Evolutionary conservation across 2,888 invertebrate genomes (phyloP), one percentile per base, ranked within the genome.

Genomic region (Tyria jacobaeae): DNA sequence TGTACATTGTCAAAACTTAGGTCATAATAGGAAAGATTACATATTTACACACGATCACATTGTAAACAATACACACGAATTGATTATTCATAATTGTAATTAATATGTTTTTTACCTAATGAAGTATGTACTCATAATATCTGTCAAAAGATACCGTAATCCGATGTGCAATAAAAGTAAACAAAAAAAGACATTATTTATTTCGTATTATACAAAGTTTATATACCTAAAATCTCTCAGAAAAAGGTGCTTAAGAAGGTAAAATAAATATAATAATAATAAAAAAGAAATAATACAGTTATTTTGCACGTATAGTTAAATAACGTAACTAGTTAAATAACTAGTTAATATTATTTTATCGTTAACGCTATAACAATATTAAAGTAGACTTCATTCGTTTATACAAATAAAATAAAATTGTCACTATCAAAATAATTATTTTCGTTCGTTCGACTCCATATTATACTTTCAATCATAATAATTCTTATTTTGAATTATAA

Each of bases 1-100:
- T 85, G 81, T 85, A 86, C 84, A 86, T 74, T 78, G 80, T 79
- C 78, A 56, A 75, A 73, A 70, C 72, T 73, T 78, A 75, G 60
- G 64, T 69, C 64, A 37, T 73, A 76, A 65, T 76, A 76, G 78
- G 76, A 75, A 76, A 70, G 69, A 75, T 65, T 64, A 79, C 60
- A 79, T 55, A 55, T 85, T 86, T 86, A 80, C 83, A 87, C 7
- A 74, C 73, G 55, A 81, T 82, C 80, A 75, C 60, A 68, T 75
- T 66, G 75, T 72, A 70, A 68, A 66, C 62, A 49, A 27, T 44
- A 17, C 47, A 55, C 24, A 50, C 34, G 49, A 54, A 14, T 44
- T 24, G 24, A 4, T 25, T 25, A 21, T 3, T 27, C 39, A 44
- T 25, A 2, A 48, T 14, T 49, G 37, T 48, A 27, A n/a, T 60